Base-by-base conservation (phyloP, 2,797 vertebrate genomes). In the Gadopsis marmoratus region DNA sequence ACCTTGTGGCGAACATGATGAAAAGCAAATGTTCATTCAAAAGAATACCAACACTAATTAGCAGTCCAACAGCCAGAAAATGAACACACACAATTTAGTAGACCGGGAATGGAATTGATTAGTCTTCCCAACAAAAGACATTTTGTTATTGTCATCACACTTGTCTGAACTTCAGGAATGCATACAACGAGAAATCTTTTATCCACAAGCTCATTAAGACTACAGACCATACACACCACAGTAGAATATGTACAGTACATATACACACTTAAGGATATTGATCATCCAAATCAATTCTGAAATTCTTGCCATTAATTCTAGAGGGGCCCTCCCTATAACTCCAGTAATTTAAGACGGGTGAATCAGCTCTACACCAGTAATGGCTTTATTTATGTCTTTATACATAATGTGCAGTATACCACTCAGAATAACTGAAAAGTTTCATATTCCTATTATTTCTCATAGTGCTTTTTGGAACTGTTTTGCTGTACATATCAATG, bases 131-230 rank as follows among this genome's bases (percentile, higher is more conserved):
- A 23, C 69, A 50, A 84, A 79, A 83, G 59, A 67, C 48, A 33
- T 80, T 82, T 84, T 82, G 83, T 43, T 65, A 86, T 85, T 78
- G 82, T 73, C 81, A 83, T 77, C 71, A 79, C 83, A 81, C 79
- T 82, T 72, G 85, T 89, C 74, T 86, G 86, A 85, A 77, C 86
- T 83, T 66, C 82, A 89, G 85, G 81, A 91, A 87, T 4, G 79
- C 70, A 45, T 90, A 76, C 61, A 85, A 88, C 47, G 3, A 89
- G 68, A 76, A 83, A 59, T 73, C 45, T 59, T 88, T 88, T 65
- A 84, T 74, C 77, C 74, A 23, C 62, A 4, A 61, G 74, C 71
- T 89, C 61, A 81, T 90, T 84, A 70, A 51, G 48, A 83, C 79
- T 19, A 43, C 19, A 58, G 54, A 41, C 47, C 50, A 43, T 61